Evolutionary conservation across 35 echinoderm and acorn worm genomes (phyloP).

Genomic region (Hemicentrotus pulcherrimus): DNA sequence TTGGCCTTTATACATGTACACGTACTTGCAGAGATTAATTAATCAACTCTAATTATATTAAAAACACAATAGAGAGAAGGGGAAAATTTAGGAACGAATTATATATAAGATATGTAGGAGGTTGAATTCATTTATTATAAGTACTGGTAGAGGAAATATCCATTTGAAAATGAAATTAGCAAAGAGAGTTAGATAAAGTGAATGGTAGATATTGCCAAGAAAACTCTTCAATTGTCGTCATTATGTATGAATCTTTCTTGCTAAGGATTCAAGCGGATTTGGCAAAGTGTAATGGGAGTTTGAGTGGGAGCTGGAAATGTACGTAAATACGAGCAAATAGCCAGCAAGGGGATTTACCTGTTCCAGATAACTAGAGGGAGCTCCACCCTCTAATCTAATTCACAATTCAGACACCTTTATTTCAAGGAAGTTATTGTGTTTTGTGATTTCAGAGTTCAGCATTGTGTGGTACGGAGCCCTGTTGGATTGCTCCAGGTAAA

Average conservation of each 20-base stretch:
- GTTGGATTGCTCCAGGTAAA: slow-evolving; percentile 1
- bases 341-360: background rate
- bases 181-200: background rate
- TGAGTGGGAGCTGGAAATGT: background rate
- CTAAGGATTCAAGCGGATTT: background rate
- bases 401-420: background rate
- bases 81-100: background rate
- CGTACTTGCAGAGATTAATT: background rate
- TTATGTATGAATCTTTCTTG: slow-evolving; percentile 5
- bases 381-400: no score
- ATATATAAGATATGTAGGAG: no score
- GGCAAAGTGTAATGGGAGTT: background rate
- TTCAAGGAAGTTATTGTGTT: background rate
- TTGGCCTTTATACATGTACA: background rate
- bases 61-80: background rate
- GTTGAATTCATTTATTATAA: no score
- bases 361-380: background rate
- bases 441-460: background rate
- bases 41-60: background rate
- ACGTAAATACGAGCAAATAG: background rate
- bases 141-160: no score
- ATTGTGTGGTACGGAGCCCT: background rate
- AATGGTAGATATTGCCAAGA: background rate
- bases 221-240: background rate
- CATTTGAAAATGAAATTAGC: no score